Evolutionary conservation across 30 jellyfish, hydroid and myxozoan species (phyloP).

Genomic region (Mastigias papua): DNA sequence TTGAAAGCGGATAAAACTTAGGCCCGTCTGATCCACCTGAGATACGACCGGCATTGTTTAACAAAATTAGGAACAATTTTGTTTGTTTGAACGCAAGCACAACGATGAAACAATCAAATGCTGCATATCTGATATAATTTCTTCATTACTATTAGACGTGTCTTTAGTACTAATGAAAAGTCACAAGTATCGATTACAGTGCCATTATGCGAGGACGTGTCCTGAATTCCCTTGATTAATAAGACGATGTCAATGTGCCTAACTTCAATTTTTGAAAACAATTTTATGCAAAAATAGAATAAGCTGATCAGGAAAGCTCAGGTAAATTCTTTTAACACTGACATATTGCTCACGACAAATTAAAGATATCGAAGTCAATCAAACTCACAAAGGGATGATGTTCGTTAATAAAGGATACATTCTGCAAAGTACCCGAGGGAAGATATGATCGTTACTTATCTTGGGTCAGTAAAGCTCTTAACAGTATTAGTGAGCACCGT

Average conservation of each 20-base stretch:
- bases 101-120: conserved; percentile 22
- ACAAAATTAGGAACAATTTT: conserved; percentile 56
- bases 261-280: conserved; percentile 42
- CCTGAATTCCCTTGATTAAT: neutral
- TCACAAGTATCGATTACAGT: neutral
- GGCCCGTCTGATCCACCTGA: conserved; percentile 87
- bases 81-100: conserved; percentile 43
- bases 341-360: conserved; percentile 73
- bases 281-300: conserved; percentile 35
- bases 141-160: neutral
- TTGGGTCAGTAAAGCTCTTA: conserved; percentile 40
- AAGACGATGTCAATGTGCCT: neutral
- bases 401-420: conserved; percentile 8
- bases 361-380: conserved; percentile 33
- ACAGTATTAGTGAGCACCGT: neutral
- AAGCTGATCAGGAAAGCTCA: conserved; percentile 84
- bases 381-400: conserved; percentile 23
- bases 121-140: neutral
- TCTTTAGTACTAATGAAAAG: neutral
- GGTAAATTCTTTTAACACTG: conserved; percentile 64
- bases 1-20: conserved; percentile 72
- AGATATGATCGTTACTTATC: conserved; percentile 23
- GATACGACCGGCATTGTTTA: conserved; percentile 77
- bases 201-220: neutral
- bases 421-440: conserved; percentile 51